Evolutionary conservation across 2,113 vertebrate genomes (phyloP).

Genomic region (Poeciliopsis occidentalis): DNA sequence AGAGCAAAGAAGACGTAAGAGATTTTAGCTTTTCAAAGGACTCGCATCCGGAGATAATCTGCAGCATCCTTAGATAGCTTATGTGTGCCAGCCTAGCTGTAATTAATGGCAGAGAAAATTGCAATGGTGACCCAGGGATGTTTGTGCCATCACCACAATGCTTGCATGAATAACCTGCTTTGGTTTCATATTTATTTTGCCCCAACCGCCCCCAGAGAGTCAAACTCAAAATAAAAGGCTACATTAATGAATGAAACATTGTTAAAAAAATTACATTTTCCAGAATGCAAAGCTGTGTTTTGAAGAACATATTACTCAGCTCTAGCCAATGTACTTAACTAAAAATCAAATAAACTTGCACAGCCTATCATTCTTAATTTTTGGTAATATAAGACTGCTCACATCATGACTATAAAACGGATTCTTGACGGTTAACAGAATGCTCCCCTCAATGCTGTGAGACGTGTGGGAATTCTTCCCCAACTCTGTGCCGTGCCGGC

Average conservation of each 20-base stretch:
- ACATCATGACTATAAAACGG: neutral
- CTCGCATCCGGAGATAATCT: constrained; percentile 74
- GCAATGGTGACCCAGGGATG: constrained; percentile 60
- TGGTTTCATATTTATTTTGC: constrained; percentile 24
- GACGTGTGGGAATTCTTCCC: constrained; percentile 61
- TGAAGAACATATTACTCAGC: neutral
- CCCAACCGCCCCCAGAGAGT: neutral
- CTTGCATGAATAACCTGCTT: constrained; percentile 40
- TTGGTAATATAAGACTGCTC: neutral
- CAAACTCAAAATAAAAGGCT: neutral
- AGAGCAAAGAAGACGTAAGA: constrained; percentile 52
- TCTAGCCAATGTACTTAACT: neutral
- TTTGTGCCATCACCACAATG: constrained; percentile 52
- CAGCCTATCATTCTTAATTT: neutral
- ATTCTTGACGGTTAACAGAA: neutral
- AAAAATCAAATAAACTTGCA: neutral
- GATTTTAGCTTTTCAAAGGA: constrained; percentile 70
- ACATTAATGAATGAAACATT: neutral
- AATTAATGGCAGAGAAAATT: constrained; percentile 71
- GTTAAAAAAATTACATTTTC: neutral
- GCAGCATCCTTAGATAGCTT: constrained; percentile 70
- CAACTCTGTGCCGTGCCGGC: constrained; percentile 57
- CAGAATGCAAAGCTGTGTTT: neutral
- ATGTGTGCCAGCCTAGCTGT: constrained; percentile 54
- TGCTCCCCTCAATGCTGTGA: constrained; percentile 20